Evolutionary conservation across 2,797 vertebrate species (phyloP), one percentile per base, ranked within the genome.

Genomic region (Thunnus albacares): DNA sequence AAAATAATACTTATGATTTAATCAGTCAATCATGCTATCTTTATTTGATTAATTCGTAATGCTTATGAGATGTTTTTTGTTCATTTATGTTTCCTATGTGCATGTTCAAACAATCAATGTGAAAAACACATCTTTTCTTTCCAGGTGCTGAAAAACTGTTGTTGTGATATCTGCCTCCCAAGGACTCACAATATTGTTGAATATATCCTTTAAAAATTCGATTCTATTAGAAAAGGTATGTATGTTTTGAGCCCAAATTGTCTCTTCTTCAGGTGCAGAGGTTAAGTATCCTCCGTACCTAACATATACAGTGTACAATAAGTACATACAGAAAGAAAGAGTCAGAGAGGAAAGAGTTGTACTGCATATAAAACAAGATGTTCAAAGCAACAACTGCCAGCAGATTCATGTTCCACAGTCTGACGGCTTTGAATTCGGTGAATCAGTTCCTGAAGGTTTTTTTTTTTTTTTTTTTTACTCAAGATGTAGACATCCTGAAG

Each of bases 331-430:
- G 38, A 60, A 53, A 56, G 17, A 38, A 28, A 22, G 11, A 41
- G 38, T 60, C 10, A 28, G 14, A 30, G 26, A 58, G 6, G 15
- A 70, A 12, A 49, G 14, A 66, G 22, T 18, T 18, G 3, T 51
- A 77, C 24, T 62, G 43, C 17, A 38, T 20, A 49, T 66, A 73
- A 22, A 18, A 45, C 24, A 33, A 43, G 12, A 0, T 45, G 14
- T 69, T 82, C 49, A 30, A 79, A 79, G 73, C 41, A 71, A 51
- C 61, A 43, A 38, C 41, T 79, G 57, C 52, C 51, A 35, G 0
- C 9, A 47, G 38, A 24, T 58, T 55, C 41, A 51, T 75, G 26
- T 28, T 53, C 17, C 77, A 15, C 11, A 12, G 22, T 35, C 51
- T 49, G 11, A 60, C 4, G 30, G 17, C 45, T 65, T 61, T 70